These are phyloP conservation scores for Heterotis niloticus DNA, from an alignment of 2,113 vertebrate species.

Conservation along the genomic window DNA sequence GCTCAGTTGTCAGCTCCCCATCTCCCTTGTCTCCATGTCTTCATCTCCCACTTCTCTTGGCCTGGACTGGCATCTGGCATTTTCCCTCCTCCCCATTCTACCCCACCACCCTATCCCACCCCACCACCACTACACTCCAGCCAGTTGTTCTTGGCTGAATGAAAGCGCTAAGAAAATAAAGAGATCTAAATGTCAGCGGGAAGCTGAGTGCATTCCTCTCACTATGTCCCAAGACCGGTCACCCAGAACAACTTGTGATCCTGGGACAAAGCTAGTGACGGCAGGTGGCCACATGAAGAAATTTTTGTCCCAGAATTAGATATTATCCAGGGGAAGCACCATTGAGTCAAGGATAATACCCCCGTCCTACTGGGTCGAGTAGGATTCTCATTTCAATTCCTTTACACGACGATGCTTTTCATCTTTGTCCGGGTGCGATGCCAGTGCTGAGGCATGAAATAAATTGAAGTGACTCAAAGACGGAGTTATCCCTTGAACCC, in stretches of 20 bases:
- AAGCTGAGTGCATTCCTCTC: slow-evolving; percentile 80
- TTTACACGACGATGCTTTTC: slow-evolving; percentile 93
- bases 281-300: slow-evolving; percentile 90
- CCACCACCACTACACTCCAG: slow-evolving; percentile 45
- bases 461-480: slow-evolving; percentile 93
- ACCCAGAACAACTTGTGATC: slow-evolving; percentile 97
- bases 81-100: slow-evolving; percentile 40
- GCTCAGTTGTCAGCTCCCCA: slow-evolving; percentile 13
- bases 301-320: slow-evolving; percentile 91
- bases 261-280: slow-evolving; percentile 83
- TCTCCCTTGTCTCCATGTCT: slow-evolving; percentile 49
- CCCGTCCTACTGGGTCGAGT: slow-evolving; percentile 84
- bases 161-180: slow-evolving; percentile 83
- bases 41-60: slow-evolving; percentile 36
- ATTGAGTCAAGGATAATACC: slow-evolving; percentile 92
- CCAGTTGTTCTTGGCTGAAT: slow-evolving; percentile 70
- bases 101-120: not conserved
- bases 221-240: slow-evolving; percentile 81
- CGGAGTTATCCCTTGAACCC: slow-evolving; percentile 88
- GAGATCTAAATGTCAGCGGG: slow-evolving; percentile 94
- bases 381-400: slow-evolving; percentile 97
- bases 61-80: slow-evolving; percentile 45
- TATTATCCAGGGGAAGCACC: slow-evolving; percentile 89
- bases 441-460: slow-evolving; percentile 85
- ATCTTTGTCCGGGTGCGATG: slow-evolving; percentile 82